A percentile compares a stretch with the other conserved stretches of the same genome.
Evolutionary conservation across 2,113 vertebrate genomes (phyloP).

Genomic region (Pelusios castaneus): DNA sequence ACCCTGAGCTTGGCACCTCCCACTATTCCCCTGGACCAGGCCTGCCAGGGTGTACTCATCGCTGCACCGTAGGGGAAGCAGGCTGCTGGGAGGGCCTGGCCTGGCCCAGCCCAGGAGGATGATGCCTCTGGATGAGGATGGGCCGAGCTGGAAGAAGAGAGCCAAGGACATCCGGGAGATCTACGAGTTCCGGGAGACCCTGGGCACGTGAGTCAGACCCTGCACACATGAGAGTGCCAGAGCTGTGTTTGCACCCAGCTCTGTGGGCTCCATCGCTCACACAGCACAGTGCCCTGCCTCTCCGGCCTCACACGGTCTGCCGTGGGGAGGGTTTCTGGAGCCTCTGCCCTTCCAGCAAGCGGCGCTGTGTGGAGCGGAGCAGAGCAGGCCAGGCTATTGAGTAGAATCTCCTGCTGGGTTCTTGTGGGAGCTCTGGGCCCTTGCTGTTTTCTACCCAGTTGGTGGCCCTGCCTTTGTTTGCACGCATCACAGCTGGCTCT

Average conservation of each 20-base stretch:
- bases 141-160: slow-evolving; percentile 81
- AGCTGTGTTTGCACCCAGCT: too few species aligned
- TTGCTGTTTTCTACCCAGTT: neutral
- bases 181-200: slow-evolving; percentile 83
- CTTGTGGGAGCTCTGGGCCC: neutral
- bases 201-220: slow-evolving; percentile 80
- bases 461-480: too few species aligned
- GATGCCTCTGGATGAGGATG: slow-evolving; percentile 80
- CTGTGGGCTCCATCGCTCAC: neutral
- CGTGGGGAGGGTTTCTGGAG: too few species aligned
- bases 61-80: too few species aligned
- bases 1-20: neutral
- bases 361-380: too few species aligned
- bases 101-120: neutral
- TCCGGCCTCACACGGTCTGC: too few species aligned
- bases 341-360: too few species aligned
- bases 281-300: accelerated
- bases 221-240: accelerated
- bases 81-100: neutral
- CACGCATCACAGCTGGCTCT: too few species aligned
- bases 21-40: neutral
- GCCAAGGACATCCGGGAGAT: slow-evolving; percentile 77
- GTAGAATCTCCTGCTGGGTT: too few species aligned
- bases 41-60: neutral
- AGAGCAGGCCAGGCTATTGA: too few species aligned